Base-by-base conservation (phyloP, 2,113 vertebrate genomes). In the Crotalus tigris region DNA sequence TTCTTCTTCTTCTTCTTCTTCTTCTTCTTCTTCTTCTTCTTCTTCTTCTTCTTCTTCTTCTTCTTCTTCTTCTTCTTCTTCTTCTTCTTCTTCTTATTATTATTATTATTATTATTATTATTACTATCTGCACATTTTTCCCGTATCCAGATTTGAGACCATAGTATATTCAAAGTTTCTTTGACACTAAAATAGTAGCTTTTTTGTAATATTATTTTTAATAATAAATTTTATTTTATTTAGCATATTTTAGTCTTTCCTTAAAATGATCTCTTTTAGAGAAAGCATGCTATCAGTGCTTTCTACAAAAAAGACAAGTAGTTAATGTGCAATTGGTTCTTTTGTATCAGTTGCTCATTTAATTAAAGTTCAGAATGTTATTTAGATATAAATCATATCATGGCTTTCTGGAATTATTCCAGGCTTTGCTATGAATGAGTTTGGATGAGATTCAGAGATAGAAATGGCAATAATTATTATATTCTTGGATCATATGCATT, bases 401-500 rank as follows among this genome's bases (percentile, higher is more conserved):
- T n/a, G 53, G 81, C 21, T 94, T 94, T 96, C 90, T 95, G 92
- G 93, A 85, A 94, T 17, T 57, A 94, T 93, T 93, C 69, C 86
- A 93, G 96, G 29, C 94, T 96, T 95, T 93, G 61, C 96, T 93
- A 53, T 55, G 95, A 95, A 97, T 96, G 94, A 61, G 94, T 93
- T 94, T 95, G 90, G 55, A 94, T 93, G 88, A 0, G 26, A 88
- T 92, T 95, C 95, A 95, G 86, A 88, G 88, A 93, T 92, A 94
- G 93, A 94, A 95, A 95, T 89, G 94, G 91, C 95, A 95, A 92
- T 96, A 94, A 86, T 96, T 95, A 91, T 95, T 94, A 96, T 96
- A 93, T 92, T 85, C 93, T 96, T 96, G 92, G 93, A 93, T 94
- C 95, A 93, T 95, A 90, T 86, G 89, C 94, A 90, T 69, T 90